A percentile compares a stretch with the other conserved stretches of the same genome.
phyloP scores from a whole-genome alignment of 1,140 invertebrate genomes.

The Brachionus sp. region DNA sequence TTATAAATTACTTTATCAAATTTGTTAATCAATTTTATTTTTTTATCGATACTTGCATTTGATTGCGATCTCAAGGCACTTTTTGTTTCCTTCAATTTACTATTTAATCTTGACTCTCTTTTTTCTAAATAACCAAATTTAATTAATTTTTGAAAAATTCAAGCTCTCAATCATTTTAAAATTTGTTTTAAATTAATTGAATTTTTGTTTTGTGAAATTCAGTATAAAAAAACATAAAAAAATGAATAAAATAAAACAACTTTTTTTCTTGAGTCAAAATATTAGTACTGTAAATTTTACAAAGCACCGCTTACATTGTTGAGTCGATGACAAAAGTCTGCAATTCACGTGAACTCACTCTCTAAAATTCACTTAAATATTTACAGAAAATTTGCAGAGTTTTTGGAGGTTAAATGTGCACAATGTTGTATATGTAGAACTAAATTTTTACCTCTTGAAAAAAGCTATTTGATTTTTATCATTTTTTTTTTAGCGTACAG shows the following conservation, averaged over 20 bases:
- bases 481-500: neutral
- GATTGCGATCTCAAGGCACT: neutral
- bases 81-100: conserved; percentile 10
- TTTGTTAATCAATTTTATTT: neutral
- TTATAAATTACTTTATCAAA: neutral
- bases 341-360: neutral
- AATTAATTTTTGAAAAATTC: neutral
- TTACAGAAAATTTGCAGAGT: neutral
- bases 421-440: neutral
- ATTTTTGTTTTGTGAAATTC: neutral
- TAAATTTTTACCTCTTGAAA: neutral
- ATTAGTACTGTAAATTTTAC: neutral
- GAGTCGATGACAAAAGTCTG: neutral
- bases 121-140: neutral
- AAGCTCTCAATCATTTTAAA: neutral
- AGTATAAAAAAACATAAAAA: neutral
- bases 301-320: neutral
- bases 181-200: neutral
- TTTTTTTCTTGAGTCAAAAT: neutral
- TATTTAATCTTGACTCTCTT: conserved; percentile 10
- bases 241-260: neutral
- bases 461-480: neutral
- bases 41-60: neutral
- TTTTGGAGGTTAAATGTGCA: too few relatives aligned
- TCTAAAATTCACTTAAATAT: neutral